A percentile compares a stretch with the other conserved stretches of the same genome.
phyloP scores from a whole-genome alignment of 2,113 vertebrate genomes.

The Onychorhynchus coronatus region DNA sequence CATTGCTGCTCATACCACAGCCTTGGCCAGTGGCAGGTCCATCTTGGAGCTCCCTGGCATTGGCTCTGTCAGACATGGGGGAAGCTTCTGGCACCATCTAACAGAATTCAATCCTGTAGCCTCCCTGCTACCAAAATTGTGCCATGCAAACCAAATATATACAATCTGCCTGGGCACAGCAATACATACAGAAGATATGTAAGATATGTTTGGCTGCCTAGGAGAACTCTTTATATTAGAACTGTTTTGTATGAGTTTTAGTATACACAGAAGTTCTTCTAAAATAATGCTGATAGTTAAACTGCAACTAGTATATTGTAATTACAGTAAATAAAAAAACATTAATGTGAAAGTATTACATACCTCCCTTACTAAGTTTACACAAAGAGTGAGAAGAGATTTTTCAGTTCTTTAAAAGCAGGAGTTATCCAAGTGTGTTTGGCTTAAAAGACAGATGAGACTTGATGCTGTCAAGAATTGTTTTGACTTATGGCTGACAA shows the following conservation, averaged over 20 bases:
- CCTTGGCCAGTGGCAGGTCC: neutral
- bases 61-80: neutral
- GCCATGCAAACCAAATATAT: neutral
- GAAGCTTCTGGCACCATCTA: neutral
- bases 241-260: neutral
- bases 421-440: neutral
- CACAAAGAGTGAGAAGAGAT: neutral
- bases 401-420: neutral
- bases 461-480: neutral
- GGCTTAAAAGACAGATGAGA: neutral
- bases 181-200: neutral
- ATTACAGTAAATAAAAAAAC: too few relatives aligned
- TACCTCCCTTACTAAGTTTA: neutral
- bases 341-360: neutral
- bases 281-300: neutral
- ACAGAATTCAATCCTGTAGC: neutral
- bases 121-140: neutral
- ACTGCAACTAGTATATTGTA: neutral
- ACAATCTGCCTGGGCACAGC: neutral
- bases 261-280: neutral
- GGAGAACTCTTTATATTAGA: neutral
- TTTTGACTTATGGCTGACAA: neutral
- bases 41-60: fast-evolving
- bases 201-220: neutral
- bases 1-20: fast-evolving